Base-by-base conservation (phyloP, 2,797 vertebrate genomes). In the Margarornis squamiger region DNA sequence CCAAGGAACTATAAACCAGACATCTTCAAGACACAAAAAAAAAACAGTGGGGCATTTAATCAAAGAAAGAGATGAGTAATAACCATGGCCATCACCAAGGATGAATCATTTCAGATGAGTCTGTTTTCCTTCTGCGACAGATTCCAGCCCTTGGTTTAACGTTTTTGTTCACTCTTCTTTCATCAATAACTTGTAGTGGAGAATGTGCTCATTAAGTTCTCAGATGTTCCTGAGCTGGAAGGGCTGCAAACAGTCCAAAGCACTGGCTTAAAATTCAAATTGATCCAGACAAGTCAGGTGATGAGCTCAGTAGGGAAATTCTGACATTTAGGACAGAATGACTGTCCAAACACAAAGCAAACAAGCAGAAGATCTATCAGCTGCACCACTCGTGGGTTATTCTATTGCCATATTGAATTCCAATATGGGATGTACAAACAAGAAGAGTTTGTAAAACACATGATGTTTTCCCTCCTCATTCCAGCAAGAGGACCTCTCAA, bases 61-160 rank as follows among this genome's bases (percentile, higher is more conserved):
- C 8, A 4, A 95, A 91, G 86, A 57, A 80, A 75, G 61, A 57
- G 39, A 91, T 91, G 80, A 94, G 59, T 93, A 94, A 93, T 75
- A 78, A 76, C 43, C 22, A 7, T 17, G 45, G 49, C n/a, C 78
- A 48, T 49, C 88, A 74, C 83, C 86, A 91, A 87, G 86, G 88
- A 70, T 43, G 23, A 85, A 89, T 89, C 58, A 86, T 91, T 87
- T 91, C 77, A 70, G 71, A 91, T 73, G n/a, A 91, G 43, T 68
- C 79, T 95, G 62, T 91, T 96, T 93, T 83, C 52, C 82, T 90
- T 77, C 68, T 54, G 26, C 92, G 88, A 61, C 86, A 75, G 61
- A 78, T 72, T 71, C 62, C 58, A 84, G 66, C 58, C 70, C 38
- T 86, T 86, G 48, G 14, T 94, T 93, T 65, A 48, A 57, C 65